Percentiles rank a stretch among this genome's conserved stretches.
Evolutionary conservation across 2,113 vertebrate genomes (phyloP).

Genomic region (Eudyptes chrysolophus): DNA sequence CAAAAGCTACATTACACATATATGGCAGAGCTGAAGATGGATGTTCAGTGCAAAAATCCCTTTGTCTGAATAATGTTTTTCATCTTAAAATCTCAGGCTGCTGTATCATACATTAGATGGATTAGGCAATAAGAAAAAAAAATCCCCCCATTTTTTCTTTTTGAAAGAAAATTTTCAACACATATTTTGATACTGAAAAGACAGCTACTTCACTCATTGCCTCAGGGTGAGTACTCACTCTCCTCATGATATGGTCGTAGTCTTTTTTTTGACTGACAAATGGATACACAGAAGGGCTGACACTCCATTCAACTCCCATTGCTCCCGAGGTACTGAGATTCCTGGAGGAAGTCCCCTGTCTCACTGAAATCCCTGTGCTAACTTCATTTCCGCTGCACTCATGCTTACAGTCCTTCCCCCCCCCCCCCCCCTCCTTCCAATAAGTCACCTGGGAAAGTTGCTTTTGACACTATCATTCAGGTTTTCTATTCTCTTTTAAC

Average conservation of each 20-base stretch:
- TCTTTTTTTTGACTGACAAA: not conserved
- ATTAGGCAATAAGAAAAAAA: not conserved
- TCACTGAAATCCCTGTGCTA: not conserved
- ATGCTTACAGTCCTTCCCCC: not conserved
- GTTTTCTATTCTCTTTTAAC: not conserved
- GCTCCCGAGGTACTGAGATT: not conserved
- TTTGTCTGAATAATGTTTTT: not conserved
- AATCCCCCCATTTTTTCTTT: not conserved
- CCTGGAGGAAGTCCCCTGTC: not conserved
- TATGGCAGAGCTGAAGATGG: not conserved
- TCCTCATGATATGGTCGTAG: not conserved
- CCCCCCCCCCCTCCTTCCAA: not conserved
- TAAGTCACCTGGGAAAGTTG: not conserved
- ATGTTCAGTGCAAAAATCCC: not conserved
- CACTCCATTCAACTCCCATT: not conserved
- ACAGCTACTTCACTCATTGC: not conserved
- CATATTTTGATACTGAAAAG: not conserved
- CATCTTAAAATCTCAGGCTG: not conserved
- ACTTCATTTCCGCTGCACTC: not conserved
- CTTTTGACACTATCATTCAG: not conserved
- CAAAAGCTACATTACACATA: not conserved
- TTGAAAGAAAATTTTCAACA: not conserved
- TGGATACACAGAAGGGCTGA: not conserved
- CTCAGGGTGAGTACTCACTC: not conserved
- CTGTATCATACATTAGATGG: not conserved